Evolutionary conservation across 1,140 invertebrate species (phyloP), one percentile per base, ranked within the genome.

Genomic region (Drosophila punjabiensis): DNA sequence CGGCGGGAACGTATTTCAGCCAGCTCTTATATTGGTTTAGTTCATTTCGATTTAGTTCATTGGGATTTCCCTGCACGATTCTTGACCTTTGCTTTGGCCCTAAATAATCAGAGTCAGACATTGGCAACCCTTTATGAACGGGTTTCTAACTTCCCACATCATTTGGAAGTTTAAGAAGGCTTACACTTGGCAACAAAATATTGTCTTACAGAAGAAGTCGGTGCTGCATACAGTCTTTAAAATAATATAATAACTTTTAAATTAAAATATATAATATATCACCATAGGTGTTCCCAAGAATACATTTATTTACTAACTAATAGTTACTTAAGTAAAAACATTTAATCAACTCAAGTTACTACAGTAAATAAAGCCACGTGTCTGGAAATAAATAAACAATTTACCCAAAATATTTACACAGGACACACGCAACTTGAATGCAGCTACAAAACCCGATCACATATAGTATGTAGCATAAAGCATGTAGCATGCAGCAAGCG

Each of bases 381-480:
- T 24, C 33, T n/a, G 37, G 5, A 10, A 58, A 58, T 58, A 56
- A 39, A n/a, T 56, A 58, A 39, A 39, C 9, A 37, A 58, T 24
- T 39, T 39, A 58, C 0, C 20, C 35, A 39, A 70, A 74, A 78
- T 76, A 75, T 79, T 47, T 59, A 75, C 53, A 37, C 39, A 75
- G 50, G 39, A 35, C 39, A 56, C n/a, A 89, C 79, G 86, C 67
- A 71, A 41, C 48, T 66, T 69, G 76, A 89, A 89, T 89, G 73
- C 60, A 77, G 61, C 62, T 58, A 39, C 14, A 37, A 24, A 56
- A 39, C 35, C 33, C 35, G 8, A 39, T 39, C 35, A 9, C 35
- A 56, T 37, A 28, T 24, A 24, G 18, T 16, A 52, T n/a, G n/a
- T 18, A 4, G 52, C 18, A 35, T 37, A 33, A 3, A 14, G 32